Conservation (phyloP, 2,888 invertebrate species). For the Chrysopilus asiliformis region DNA sequence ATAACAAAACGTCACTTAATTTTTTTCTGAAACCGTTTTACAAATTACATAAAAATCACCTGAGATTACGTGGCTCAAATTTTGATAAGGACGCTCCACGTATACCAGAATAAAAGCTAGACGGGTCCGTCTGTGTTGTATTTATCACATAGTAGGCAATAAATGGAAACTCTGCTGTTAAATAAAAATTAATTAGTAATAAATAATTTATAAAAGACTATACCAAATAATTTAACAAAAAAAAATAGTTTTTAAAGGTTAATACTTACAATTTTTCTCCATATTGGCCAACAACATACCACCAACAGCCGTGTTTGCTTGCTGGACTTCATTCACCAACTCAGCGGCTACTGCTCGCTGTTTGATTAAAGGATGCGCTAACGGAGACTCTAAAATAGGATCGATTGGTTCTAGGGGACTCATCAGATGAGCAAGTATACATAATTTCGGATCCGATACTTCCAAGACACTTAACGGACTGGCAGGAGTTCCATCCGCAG, state of each 20-base stretch:
- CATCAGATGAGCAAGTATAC: conserved; percentile 80
- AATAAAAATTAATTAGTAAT: too few relatives aligned
- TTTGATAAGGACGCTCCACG: conserved; percentile 70
- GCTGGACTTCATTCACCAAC: conserved; percentile 52
- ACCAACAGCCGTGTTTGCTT: conserved; percentile 60
- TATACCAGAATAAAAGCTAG: conserved; percentile 73
- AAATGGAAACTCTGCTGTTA: conserved; percentile 83
- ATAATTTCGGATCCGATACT: conserved; percentile 80
- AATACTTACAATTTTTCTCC: conserved; percentile 58
- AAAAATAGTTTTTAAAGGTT: not conserved
- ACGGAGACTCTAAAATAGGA: conserved; percentile 71
- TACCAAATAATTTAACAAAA: not conserved
- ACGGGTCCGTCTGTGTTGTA: conserved; percentile 71
- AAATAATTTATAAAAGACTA: too few relatives aligned
- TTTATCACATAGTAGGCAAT: conserved; percentile 85
- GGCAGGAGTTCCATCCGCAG: conserved; percentile 39
- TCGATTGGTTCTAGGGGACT: conserved; percentile 76
- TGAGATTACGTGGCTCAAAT: conserved; percentile 65
- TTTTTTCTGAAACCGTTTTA: too few relatives aligned
- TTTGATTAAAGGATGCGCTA: conserved; percentile 62
- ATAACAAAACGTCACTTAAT: too few relatives aligned
- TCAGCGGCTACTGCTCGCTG: conserved; percentile 68
- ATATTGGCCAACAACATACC: conserved; percentile 82
- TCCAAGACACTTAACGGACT: conserved; percentile 57
- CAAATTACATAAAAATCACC: conserved; percentile 21